A percentile compares a stretch with the other conserved stretches of the same genome.
These are phyloP conservation scores for Parotocinclus haroldoi DNA, from an alignment of 2,797 vertebrate species.

Conservation along the genomic window DNA sequence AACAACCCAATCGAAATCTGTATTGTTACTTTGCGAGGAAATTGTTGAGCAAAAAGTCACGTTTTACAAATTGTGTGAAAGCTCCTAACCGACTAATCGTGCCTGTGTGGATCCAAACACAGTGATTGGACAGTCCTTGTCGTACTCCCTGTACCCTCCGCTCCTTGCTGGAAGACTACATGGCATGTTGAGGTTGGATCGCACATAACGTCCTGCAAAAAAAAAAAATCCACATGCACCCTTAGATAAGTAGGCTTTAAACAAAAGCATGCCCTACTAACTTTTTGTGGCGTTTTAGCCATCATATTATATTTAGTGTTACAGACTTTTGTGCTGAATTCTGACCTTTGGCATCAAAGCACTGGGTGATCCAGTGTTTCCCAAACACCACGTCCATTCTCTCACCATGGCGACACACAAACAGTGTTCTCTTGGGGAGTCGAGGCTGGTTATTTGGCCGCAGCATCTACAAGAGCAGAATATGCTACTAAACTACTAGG, in stretches of 20 bases:
- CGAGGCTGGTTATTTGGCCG: constrained; percentile 73
- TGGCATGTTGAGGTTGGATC: constrained; percentile 97
- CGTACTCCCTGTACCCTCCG: constrained; percentile 88
- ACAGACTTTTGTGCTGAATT: neutral
- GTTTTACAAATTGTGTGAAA: too few relatives aligned
- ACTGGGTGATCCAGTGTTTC: constrained; percentile 95
- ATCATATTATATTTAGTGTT: too few relatives aligned
- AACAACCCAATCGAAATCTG: too few relatives aligned
- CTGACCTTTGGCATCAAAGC: constrained; percentile 96
- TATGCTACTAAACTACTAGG: neutral
- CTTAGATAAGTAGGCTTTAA: too few relatives aligned
- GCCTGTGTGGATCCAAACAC: constrained; percentile 96
- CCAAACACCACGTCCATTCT: constrained; percentile 99
- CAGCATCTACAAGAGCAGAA: constrained; percentile 68
- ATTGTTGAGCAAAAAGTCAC: too few relatives aligned
- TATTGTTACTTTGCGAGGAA: too few relatives aligned
- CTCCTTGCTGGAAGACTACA: constrained; percentile 82
- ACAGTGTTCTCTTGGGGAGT: constrained; percentile 85
- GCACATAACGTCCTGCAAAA: constrained; percentile 83
- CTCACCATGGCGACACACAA: constrained; percentile 95
- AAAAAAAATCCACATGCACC: constrained; percentile 1
- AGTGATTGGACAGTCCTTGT: constrained; percentile 95
- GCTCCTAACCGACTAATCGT: constrained; percentile 83
- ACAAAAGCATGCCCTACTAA: too few relatives aligned
- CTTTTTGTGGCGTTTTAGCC: too few relatives aligned